Evolutionary conservation across 2,888 invertebrate genomes (phyloP).

Genomic region (Arrhopalites spinosus): DNA sequence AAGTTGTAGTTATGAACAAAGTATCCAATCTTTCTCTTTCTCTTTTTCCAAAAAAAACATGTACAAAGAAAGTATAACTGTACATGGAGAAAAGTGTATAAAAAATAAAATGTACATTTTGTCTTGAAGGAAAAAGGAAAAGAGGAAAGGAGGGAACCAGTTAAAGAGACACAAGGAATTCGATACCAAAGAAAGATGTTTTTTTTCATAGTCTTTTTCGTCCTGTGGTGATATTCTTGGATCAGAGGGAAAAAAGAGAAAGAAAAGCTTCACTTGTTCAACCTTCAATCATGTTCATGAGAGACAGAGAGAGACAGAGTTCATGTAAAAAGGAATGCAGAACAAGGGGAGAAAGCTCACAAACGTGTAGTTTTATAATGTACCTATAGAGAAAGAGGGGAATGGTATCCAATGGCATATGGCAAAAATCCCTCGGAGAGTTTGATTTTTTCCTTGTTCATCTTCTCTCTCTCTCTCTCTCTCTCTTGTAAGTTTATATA

Average conservation of each 20-base stretch:
- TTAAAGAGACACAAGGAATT: not conserved
- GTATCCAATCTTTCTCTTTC: no score
- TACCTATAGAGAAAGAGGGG: not conserved
- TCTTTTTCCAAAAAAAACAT: no score
- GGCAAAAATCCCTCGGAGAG: slow-evolving; percentile 40
- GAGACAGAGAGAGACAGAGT: not conserved
- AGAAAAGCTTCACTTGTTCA: slow-evolving; percentile 1
- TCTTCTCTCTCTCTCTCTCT: no score
- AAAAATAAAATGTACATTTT: not conserved
- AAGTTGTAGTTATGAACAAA: no score
- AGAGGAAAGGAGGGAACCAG: slow-evolving; percentile 2
- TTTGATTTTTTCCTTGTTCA: slow-evolving; percentile 43
- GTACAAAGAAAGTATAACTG: no score
- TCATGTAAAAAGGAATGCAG: not conserved
- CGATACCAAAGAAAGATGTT: not conserved
- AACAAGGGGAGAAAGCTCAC: not conserved
- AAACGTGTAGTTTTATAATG: not conserved
- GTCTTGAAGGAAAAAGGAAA: not conserved
- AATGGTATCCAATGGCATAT: not conserved
- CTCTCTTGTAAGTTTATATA: no score
- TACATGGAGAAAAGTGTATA: not conserved
- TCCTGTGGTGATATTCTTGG: no score
- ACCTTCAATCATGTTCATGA: not conserved
- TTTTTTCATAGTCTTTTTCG: no score
- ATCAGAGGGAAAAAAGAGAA: not conserved